phyloP scores from a whole-genome alignment of 2,797 vertebrate genomes.

The Chaenodraco wilsoni region DNA sequence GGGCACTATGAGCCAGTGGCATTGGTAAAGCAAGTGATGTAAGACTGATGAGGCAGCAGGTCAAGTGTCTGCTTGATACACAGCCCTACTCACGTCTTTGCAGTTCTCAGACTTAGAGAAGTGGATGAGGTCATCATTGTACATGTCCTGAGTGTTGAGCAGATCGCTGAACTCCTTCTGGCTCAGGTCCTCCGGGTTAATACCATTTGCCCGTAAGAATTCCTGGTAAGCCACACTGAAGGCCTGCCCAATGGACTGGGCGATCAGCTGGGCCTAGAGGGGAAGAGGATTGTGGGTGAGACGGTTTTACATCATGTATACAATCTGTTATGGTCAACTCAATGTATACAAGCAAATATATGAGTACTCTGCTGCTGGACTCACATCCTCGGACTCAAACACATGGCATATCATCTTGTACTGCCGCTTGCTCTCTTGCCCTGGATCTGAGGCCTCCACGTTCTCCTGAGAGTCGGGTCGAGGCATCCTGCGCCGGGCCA shows the following conservation, averaged over 20 bases:
- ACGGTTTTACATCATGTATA: neutral
- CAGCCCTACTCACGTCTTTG: conserved; percentile 88
- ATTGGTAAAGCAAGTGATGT: neutral
- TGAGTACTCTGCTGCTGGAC: conserved; percentile 50
- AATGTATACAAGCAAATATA: conserved; percentile 1
- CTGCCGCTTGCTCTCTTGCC: conserved; percentile 93
- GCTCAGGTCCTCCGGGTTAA: conserved; percentile 96
- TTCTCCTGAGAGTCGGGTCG: conserved; percentile 92
- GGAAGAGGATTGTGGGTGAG: neutral
- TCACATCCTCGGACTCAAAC: conserved; percentile 98
- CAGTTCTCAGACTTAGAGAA: conserved; percentile 98
- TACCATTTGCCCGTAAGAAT: conserved; percentile 94
- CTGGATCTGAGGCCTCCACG: conserved; percentile 90
- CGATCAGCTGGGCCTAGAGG: conserved; percentile 91
- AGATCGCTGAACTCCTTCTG: conserved; percentile 97
- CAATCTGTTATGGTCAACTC: neutral
- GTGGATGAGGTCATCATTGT: conserved; percentile 96
- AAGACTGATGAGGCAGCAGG: neutral
- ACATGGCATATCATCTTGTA: conserved; percentile 99
- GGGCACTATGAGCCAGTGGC: neutral
- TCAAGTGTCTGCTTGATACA: neutral
- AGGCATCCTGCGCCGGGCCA: conserved; percentile 94
- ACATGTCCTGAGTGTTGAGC: conserved; percentile 97
- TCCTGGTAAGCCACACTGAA: conserved; percentile 98
- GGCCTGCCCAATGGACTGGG: conserved; percentile 96